phyloP scores from a whole-genome alignment of 2,888 invertebrate genomes.

The Hydrotaea cyrtoneurina region DNA sequence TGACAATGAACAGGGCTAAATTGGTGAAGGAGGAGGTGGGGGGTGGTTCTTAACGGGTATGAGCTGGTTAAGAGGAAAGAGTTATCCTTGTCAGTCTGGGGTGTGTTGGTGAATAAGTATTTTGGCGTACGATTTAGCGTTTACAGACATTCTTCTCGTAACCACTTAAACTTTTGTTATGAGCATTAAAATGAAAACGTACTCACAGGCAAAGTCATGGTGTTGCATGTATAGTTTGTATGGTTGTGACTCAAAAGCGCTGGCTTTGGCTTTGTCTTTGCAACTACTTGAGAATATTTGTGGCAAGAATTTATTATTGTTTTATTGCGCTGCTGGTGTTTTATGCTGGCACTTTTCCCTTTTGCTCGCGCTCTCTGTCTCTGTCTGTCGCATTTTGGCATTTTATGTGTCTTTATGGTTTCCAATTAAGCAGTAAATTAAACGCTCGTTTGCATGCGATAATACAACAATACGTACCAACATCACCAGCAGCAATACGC shows the following conservation, averaged over 20 bases:
- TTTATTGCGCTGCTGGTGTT: conserved; percentile 11
- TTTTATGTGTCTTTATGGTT: conserved; percentile 60
- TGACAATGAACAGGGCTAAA: conserved; percentile 21
- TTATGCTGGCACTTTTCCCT: conserved; percentile 27
- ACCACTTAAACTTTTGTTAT: conserved; percentile 23
- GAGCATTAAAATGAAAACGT: neutral
- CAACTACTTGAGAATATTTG: conserved; percentile 53
- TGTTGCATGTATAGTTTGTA: neutral
- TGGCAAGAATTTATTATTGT: conserved; percentile 48
- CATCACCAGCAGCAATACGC: too few species aligned
- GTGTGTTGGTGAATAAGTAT: conserved; percentile 7
- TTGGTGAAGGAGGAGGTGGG: neutral
- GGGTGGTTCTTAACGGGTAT: neutral
- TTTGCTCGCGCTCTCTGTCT: too few species aligned
- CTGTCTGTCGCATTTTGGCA: conserved; percentile 24
- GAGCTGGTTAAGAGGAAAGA: neutral
- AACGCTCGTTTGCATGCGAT: conserved; percentile 64
- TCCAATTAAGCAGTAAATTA: conserved; percentile 66
- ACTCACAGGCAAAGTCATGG: neutral
- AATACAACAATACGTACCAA: conserved; percentile 31
- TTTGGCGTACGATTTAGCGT: conserved; percentile 36
- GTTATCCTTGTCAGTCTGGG: neutral
- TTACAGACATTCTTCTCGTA: conserved; percentile 49
- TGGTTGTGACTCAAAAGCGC: neutral
- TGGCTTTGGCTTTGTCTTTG: conserved; percentile 40